Conservation (phyloP, 2,888 invertebrate genomes). For the Saturnia pavonia region DNA sequence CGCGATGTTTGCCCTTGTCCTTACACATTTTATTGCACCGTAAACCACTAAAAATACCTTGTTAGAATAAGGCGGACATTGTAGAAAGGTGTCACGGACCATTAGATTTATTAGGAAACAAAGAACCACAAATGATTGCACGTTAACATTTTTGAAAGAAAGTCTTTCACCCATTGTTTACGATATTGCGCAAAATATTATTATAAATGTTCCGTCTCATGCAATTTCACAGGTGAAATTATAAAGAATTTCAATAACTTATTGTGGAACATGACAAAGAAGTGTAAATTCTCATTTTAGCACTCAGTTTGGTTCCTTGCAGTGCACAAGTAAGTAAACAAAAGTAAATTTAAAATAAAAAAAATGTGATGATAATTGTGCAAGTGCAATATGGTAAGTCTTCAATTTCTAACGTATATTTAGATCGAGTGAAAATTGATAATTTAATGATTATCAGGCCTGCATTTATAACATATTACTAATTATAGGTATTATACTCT, state of each 20-base stretch:
- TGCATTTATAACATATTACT: neutral
- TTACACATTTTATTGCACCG: constrained; percentile 70
- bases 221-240: constrained; percentile 58
- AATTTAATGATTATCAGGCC: neutral
- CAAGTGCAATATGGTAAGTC: neutral
- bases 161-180: constrained; percentile 73
- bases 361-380: neutral
- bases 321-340: neutral
- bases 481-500: neutral
- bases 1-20: constrained; percentile 78
- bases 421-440: neutral
- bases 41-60: constrained; percentile 78
- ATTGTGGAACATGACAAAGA: constrained; percentile 39
- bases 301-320: constrained; percentile 28
- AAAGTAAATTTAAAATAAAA: neutral
- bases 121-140: constrained; percentile 68
- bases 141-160: constrained; percentile 63
- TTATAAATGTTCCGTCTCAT: constrained; percentile 48
- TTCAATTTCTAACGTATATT: neutral
- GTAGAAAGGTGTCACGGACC: constrained; percentile 66
- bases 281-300: constrained; percentile 38
- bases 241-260: constrained; percentile 29
- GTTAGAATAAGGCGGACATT: constrained; percentile 59
- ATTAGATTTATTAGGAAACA: constrained; percentile 69
- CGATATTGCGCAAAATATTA: constrained; percentile 57